A percentile compares a stretch with the other conserved stretches of the same genome.
phyloP scores from a whole-genome alignment of 2,888 invertebrate species.

The Drosophila planitibia region DNA sequence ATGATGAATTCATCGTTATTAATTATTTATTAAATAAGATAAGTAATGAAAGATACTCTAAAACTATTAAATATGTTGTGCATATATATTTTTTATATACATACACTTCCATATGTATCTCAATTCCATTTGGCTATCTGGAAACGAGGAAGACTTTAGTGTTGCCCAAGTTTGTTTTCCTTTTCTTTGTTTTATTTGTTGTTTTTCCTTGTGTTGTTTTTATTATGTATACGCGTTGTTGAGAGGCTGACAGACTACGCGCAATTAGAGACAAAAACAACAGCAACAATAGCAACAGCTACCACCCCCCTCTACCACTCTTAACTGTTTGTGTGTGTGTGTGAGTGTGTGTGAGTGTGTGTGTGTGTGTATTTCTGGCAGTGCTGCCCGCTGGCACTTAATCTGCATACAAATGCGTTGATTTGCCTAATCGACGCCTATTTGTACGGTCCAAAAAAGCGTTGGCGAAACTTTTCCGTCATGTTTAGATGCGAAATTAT shows the following conservation, averaged over 20 bases:
- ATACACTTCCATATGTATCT: background rate
- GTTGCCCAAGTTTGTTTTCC: constrained; percentile 15
- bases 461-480: constrained; percentile 54
- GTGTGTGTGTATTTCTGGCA: constrained; percentile 22
- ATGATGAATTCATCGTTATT: background rate
- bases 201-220: constrained; percentile 18
- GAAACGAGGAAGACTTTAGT: constrained; percentile 21
- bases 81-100: background rate
- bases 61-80: background rate
- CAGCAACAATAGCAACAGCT: constrained; percentile 38
- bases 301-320: background rate
- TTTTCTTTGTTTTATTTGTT: background rate
- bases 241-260: constrained; percentile 59
- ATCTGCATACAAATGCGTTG: constrained; percentile 82
- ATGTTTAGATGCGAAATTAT: constrained; percentile 66
- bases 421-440: constrained; percentile 82
- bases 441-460: constrained; percentile 72
- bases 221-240: constrained; percentile 70
- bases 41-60: background rate
- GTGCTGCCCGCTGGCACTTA: constrained; percentile 73
- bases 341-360: constrained; percentile 2
- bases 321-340: background rate
- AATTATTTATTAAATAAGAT: background rate
- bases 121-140: background rate
- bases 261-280: constrained; percentile 72